A percentile compares a stretch with the other conserved stretches of the same genome.
These are phyloP conservation scores for Sphaerodactylus townsendi DNA, from an alignment of 2,113 vertebrate genomes.

Conservation along the genomic window DNA sequence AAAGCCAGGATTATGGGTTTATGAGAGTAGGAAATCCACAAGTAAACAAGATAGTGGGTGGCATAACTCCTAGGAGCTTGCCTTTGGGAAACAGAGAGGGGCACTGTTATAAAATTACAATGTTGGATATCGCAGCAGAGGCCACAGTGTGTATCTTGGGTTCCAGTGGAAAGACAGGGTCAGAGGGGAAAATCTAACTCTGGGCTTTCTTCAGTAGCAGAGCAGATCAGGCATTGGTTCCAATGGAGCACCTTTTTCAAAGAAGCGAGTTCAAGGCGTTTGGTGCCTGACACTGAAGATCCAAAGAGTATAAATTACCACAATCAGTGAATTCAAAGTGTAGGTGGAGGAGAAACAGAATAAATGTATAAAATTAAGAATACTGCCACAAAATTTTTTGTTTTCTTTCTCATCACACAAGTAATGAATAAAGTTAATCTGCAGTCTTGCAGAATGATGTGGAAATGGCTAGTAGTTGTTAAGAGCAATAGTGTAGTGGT, in stretches of 20 bases:
- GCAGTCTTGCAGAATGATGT: neutral
- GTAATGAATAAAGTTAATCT: neutral
- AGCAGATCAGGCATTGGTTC: too few species aligned
- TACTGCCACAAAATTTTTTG: neutral
- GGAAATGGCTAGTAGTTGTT: too few species aligned
- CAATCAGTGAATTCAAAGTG: too few species aligned
- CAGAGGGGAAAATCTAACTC: neutral
- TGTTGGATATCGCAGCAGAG: neutral
- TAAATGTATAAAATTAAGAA: neutral
- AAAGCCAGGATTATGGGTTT: slow-evolving; percentile 20
- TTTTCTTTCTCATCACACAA: neutral
- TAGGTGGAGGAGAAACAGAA: too few species aligned
- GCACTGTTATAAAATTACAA: too few species aligned
- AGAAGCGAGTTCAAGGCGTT: neutral
- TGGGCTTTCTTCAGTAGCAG: neutral
- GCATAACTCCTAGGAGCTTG: neutral
- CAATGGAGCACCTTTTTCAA: too few species aligned
- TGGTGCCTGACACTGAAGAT: neutral
- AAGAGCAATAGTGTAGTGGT: too few species aligned
- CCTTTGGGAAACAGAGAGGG: neutral
- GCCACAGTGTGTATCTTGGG: neutral
- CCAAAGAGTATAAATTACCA: neutral
- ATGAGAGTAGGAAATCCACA: neutral
- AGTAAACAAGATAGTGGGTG: slow-evolving; percentile 12
- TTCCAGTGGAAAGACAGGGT: neutral